Conservation (phyloP, 2,113 vertebrate genomes). For the Saguinus imperator region DNA sequence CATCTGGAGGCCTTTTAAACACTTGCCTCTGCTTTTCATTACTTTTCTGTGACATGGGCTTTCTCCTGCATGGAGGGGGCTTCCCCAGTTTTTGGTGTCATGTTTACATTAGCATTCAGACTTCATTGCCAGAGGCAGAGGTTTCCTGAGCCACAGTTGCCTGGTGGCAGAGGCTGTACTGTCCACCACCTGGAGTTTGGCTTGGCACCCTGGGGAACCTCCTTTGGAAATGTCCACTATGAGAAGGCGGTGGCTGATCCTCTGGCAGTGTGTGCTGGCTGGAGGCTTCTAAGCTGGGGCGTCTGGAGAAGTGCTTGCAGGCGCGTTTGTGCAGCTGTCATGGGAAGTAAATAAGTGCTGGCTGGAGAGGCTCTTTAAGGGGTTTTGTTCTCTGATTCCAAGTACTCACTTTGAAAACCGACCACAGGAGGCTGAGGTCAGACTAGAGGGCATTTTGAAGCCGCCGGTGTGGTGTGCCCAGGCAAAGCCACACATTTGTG, state of each 20-base stretch:
- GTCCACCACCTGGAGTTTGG: not conserved
- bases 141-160: not conserved
- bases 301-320: not conserved
- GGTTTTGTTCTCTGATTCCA: not conserved
- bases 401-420: not conserved
- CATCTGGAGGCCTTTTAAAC: not conserved
- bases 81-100: not conserved
- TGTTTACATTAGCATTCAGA: not conserved
- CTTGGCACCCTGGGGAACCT: not conserved
- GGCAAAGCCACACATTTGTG: constrained; percentile 7
- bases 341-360: not conserved
- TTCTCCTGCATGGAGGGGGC: no score
- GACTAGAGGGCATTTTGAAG: not conserved
- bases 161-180: not conserved
- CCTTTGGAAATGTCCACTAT: not conserved
- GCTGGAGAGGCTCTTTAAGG: not conserved
- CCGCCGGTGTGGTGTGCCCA: rapidly evolving
- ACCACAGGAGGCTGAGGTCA: not conserved
- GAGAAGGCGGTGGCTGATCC: not conserved
- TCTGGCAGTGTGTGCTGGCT: not conserved
- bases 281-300: not conserved
- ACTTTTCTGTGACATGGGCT: not conserved
- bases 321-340: not conserved
- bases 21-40: not conserved
- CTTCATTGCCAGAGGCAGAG: not conserved